Evolutionary conservation across 2,797 vertebrate species (phyloP), one percentile per base, ranked within the genome.

Genomic region (Tokudaia tokunoshimensis): DNA sequence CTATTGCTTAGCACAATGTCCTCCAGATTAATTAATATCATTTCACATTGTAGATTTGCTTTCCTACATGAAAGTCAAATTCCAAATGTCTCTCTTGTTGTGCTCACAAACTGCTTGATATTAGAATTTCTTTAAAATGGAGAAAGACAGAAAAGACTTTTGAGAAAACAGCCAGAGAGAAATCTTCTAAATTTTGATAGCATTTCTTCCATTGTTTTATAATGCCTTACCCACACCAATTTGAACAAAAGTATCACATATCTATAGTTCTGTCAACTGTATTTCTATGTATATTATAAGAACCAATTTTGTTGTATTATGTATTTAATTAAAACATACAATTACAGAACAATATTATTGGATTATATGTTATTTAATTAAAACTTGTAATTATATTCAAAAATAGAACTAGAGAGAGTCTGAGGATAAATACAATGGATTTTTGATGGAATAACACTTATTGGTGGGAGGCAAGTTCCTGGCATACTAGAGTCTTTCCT

Each of bases 41-140:
- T 37, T 57, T 20, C 14, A 31, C 44, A 55, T 15, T 63, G 15
- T n/a, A 63, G 15, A 14, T 22, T 78, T 83, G 82, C 26, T 44
- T 85, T 61, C 19, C 47, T 70, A 34, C 26, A 34, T 81, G 57
- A 59, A 76, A 52, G 34, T 37, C 19, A 26, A 85, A 26, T 65
- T 19, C n/a, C 44, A 44, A 50, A 13, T 50, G 37, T 76, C 20
- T 94, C 34, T 93, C 47, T 85, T 84, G 3, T 31, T 90, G 24
- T 74, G 3, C 55, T 81, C 13, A 57, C 37, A 89, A 83, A 0
- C 1, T 52, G 47, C 74, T 82, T 6, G 59, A 52, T 74, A 79
- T 86, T 89, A 70, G 14, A 82, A n/a, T 57, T 92, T 96, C 37
- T 91, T 91, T 78, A 74, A 83, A 93, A 26, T 72, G 57, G 87